Conservation (phyloP, 2,113 vertebrate genomes). For the Phaetusa simplex region DNA sequence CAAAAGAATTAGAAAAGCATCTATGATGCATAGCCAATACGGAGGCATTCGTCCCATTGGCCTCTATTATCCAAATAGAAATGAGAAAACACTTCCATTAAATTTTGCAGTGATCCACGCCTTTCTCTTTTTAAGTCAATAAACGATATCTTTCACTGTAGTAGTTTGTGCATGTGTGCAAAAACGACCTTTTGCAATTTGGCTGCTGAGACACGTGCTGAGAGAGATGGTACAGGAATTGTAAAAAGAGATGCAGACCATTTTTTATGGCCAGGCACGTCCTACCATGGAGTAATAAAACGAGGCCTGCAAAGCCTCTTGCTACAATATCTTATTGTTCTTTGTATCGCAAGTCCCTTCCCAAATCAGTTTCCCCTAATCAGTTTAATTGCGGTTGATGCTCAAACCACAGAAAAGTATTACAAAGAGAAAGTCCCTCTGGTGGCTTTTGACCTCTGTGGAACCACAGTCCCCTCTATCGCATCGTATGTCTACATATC, state of each 20-base stretch:
- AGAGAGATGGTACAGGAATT: neutral
- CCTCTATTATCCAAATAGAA: slow-evolving; percentile 25
- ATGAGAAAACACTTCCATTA: slow-evolving; percentile 31
- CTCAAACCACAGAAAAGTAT: neutral
- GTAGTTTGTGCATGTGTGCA: neutral
- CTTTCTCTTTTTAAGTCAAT: slow-evolving; percentile 29
- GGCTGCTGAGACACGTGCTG: neutral
- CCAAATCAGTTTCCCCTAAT: neutral
- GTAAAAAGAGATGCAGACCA: neutral
- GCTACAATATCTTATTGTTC: neutral
- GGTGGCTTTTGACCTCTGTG: neutral
- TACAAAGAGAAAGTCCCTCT: neutral
- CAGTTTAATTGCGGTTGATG: neutral
- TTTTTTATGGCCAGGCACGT: neutral
- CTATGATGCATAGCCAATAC: neutral
- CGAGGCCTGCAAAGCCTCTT: neutral
- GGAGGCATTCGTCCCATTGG: neutral
- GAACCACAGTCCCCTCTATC: neutral
- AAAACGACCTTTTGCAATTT: neutral
- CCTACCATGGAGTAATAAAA: neutral
- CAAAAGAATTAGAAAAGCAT: slow-evolving; percentile 19
- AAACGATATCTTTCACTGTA: neutral
- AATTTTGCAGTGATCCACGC: neutral
- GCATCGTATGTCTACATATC: neutral
- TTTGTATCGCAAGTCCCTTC: neutral